phyloP scores from a whole-genome alignment of 2,888 invertebrate species.

The Phortica okadai region DNA sequence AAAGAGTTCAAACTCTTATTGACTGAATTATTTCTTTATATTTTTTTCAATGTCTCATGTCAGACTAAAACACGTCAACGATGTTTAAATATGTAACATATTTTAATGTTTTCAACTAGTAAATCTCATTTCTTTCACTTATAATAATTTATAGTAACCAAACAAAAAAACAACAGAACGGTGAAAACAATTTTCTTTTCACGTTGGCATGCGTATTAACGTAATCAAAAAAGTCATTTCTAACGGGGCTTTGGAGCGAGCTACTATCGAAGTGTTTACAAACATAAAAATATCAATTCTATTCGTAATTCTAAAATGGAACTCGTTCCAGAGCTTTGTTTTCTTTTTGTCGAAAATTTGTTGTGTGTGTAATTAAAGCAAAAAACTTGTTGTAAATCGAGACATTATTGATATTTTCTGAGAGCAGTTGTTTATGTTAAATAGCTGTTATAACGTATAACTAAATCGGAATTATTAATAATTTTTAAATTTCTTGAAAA shows the following conservation, averaged over 20 bases:
- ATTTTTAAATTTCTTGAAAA: neutral
- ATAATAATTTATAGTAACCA: neutral
- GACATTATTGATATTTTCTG: no score
- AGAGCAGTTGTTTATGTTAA: no score
- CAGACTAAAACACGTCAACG: neutral
- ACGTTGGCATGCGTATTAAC: neutral
- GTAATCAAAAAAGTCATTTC: neutral
- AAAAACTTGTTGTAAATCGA: no score
- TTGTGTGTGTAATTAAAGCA: no score
- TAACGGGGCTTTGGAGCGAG: neutral
- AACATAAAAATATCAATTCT: no score
- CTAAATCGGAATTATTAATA: neutral
- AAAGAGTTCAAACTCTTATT: neutral
- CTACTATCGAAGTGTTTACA: neutral
- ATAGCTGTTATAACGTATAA: no score
- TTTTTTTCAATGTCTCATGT: neutral
- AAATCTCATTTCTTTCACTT: neutral
- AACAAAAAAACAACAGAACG: neutral
- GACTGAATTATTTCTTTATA: neutral
- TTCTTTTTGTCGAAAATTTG: neutral
- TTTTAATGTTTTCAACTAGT: neutral
- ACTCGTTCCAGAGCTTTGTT: neutral
- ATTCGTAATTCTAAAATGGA: neutral
- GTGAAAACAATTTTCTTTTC: neutral
- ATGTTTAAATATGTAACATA: neutral